phyloP scores from a whole-genome alignment of 2,888 invertebrate genomes.

The Diadegma fenestrale region DNA sequence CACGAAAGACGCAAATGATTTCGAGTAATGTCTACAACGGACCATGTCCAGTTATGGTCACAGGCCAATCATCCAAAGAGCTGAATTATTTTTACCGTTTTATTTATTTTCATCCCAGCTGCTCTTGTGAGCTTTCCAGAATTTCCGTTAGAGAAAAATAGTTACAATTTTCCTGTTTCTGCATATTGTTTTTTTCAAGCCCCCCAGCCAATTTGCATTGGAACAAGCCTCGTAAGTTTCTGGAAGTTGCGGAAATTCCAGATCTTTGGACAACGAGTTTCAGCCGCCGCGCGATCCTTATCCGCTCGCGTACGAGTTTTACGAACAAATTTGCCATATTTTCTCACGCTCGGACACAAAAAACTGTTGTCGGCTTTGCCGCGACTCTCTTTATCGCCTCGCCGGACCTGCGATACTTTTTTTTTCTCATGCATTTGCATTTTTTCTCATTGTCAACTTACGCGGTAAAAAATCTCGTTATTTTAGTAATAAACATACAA shows the following conservation, averaged over 20 bases:
- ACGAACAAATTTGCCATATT: constrained; percentile 20
- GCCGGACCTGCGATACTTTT: background rate
- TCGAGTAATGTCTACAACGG: background rate
- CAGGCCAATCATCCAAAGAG: background rate
- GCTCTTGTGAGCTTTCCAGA: constrained; percentile 7
- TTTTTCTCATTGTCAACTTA: background rate
- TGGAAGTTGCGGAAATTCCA: constrained; percentile 49
- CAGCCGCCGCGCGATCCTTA: constrained; percentile 18
- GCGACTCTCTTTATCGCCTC: background rate
- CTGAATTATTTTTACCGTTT: background rate
- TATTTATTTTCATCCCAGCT: background rate
- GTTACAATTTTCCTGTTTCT: background rate
- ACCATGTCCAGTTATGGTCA: constrained; percentile 22
- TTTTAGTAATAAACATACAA: background rate
- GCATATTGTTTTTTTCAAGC: background rate
- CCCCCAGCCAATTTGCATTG: constrained; percentile 50
- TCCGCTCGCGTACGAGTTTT: constrained; percentile 13
- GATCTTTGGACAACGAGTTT: constrained; percentile 53
- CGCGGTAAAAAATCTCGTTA: constrained; percentile 5
- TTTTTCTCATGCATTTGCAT: constrained; percentile 20
- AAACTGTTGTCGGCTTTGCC: background rate
- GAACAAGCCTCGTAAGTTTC: constrained; percentile 35
- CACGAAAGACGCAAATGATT: background rate
- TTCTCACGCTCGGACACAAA: constrained; percentile 40
- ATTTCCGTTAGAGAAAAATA: constrained; percentile 26